phyloP scores from a whole-genome alignment of 2,888 invertebrate species.

The Nemotelus pantherinus region DNA sequence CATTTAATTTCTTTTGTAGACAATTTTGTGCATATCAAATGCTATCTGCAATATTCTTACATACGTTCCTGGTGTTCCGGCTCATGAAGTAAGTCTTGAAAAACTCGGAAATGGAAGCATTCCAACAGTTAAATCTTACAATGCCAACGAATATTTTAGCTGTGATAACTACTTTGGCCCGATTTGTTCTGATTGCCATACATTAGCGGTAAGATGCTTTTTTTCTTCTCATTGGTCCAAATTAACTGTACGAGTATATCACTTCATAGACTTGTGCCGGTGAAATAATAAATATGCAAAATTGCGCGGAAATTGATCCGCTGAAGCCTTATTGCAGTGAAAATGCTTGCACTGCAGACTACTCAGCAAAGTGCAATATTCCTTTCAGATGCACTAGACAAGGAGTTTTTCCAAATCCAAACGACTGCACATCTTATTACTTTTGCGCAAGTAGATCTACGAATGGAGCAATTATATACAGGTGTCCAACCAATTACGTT shows the following conservation, averaged over 20 bases:
- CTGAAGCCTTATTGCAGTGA: conserved; percentile 7
- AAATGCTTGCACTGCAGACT: background rate
- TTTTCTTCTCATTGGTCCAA: background rate
- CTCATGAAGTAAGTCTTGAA: too few relatives aligned
- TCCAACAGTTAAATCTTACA: too few relatives aligned
- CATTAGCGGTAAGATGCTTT: conserved; percentile 4
- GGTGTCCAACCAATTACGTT: conserved; percentile 44
- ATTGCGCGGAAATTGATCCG: conserved; percentile 13
- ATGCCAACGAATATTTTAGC: too few relatives aligned
- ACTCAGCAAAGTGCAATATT: background rate
- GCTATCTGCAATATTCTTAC: too few relatives aligned
- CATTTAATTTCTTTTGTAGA: too few relatives aligned
- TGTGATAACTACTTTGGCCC: background rate
- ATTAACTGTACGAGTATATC: too few relatives aligned
- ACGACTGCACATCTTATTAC: conserved; percentile 47
- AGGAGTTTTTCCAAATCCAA: conserved; percentile 61
- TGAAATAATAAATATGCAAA: conserved; percentile 19
- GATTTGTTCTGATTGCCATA: conserved; percentile 4
- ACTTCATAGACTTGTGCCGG: conserved; percentile 27
- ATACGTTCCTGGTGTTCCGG: too few relatives aligned
- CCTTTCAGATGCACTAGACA: conserved; percentile 54
- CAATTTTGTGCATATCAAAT: too few relatives aligned
- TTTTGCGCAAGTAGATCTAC: conserved; percentile 27
- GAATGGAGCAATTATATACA: background rate
- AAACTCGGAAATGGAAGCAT: too few relatives aligned